Evolutionary conservation across 2,797 vertebrate genomes (phyloP).

Genomic region (Meda fulgida): DNA sequence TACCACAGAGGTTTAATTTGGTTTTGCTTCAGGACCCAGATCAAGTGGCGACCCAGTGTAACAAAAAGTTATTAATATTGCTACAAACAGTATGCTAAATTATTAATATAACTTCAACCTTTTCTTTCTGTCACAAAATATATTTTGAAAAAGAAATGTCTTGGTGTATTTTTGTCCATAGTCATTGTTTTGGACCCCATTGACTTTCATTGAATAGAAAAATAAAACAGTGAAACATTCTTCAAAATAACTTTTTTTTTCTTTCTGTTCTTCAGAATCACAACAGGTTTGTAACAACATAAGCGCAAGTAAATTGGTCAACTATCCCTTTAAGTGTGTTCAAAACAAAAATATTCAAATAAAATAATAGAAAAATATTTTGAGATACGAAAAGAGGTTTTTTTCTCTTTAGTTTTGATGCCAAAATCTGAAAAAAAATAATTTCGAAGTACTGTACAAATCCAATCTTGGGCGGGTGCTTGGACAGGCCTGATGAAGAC

Average conservation of each 20-base stretch:
- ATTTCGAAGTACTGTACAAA: not conserved
- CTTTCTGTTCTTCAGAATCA: not conserved
- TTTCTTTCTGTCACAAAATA: not conserved
- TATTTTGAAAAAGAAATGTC: not conserved
- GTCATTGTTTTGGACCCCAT: not conserved
- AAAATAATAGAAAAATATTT: not conserved
- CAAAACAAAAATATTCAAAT: not conserved
- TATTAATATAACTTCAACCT: not conserved
- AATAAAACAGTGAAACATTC: not conserved
- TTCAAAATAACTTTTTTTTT: not conserved
- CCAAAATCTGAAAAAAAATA: not conserved
- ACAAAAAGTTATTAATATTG: not conserved
- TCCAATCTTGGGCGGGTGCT: not conserved
- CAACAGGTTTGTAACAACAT: not conserved
- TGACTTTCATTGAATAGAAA: not conserved
- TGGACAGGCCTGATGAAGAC: not conserved
- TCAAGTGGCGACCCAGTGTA: slow-evolving; percentile 1
- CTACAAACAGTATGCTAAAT: not conserved
- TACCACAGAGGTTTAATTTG: not conserved
- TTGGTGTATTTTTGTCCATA: not conserved
- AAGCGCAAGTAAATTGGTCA: not conserved
- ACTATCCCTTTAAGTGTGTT: not conserved
- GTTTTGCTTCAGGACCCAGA: not conserved
- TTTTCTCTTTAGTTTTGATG: not conserved
- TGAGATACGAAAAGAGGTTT: not conserved